Evolutionary conservation across 2,797 vertebrate species (phyloP).

Genomic region (Lateolabrax maculatus): DNA sequence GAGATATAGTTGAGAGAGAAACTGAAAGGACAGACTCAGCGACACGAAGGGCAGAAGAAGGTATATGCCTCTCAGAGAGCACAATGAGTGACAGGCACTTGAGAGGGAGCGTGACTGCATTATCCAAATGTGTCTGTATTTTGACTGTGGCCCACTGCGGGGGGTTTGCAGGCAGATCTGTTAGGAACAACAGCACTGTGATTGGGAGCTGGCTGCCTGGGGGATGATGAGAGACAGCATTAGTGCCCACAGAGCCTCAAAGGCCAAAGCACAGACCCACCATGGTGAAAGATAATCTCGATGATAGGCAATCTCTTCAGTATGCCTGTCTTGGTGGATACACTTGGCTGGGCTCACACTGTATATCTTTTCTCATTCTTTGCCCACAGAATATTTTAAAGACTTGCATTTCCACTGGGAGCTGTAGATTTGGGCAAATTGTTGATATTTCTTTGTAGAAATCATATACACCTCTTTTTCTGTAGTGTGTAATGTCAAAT

Average conservation of each 20-base stretch:
- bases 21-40: conserved; percentile 8
- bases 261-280: conserved; percentile 72
- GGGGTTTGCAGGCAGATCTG: conserved; percentile 60
- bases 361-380: conserved; percentile 28
- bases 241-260: conserved; percentile 71
- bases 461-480: not conserved
- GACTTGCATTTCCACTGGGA: conserved; percentile 13
- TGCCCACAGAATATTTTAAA: conserved; percentile 29
- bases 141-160: conserved; percentile 54
- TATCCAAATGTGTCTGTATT: conserved; percentile 65
- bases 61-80: conserved; percentile 13
- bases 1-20: not conserved
- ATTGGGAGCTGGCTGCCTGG: conserved; percentile 67
- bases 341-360: conserved; percentile 30
- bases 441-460: conserved; percentile 12
- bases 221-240: conserved; percentile 68
- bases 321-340: conserved; percentile 52
- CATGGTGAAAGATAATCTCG: conserved; percentile 66
- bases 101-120: conserved; percentile 53
- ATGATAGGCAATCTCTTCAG: conserved; percentile 59
- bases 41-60: conserved; percentile 15
- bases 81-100: conserved; percentile 56
- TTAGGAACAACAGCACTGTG: conserved; percentile 66
- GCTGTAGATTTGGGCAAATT: not conserved
- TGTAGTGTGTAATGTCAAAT: not conserved